Evolutionary conservation across 2,113 vertebrate species (phyloP), one percentile per base, ranked within the genome.

Genomic region (Vidua macroura): DNA sequence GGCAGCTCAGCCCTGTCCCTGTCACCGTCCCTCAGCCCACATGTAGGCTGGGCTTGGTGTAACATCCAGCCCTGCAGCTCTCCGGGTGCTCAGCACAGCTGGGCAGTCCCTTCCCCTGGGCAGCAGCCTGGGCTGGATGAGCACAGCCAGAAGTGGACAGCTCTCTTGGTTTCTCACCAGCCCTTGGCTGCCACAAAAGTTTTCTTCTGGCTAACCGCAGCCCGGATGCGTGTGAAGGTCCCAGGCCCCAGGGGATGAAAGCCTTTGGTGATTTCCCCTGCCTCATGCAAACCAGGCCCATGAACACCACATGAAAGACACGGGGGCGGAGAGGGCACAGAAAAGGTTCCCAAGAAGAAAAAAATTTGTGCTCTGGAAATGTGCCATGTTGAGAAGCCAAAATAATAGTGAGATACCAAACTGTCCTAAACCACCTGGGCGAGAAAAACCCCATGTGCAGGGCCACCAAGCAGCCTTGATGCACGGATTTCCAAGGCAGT

Each of bases 151-250:
- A 6, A 74, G 43, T 6, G n/a, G 41, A 37, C 0, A 3, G 15
- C 30, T 55, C 19, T 35, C 53, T n/a, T 28, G 91, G 74, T 66
- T 92, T 95, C 56, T 64, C 78, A 76, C 46, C 49, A 85, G 53
- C 18, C 35, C 59, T 28, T 30, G 85, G 59, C 85, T 46, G 31
- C 92, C 84, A 63, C 84, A 87, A 58, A 8, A 70, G 59, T 80
- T 94, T 82, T 95, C 48, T 88, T 73, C 84, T 95, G 95, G 81
- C 78, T 92, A 86, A 83, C 82, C 87, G 16, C 91, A 95, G 78
- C 63, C 67, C 0, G 0, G 49, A 12, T 2, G 2, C 0, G 0
- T 30, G 74, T 33, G 73, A 59, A 88, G 75, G 59, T 76, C 68
- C 17, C 51, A 51, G 49, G 22, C 31, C 68, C 49, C 3, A 2